These are phyloP conservation scores for Asarcornis scutulata DNA, from an alignment of 2,113 vertebrate species.

Conservation along the genomic window DNA sequence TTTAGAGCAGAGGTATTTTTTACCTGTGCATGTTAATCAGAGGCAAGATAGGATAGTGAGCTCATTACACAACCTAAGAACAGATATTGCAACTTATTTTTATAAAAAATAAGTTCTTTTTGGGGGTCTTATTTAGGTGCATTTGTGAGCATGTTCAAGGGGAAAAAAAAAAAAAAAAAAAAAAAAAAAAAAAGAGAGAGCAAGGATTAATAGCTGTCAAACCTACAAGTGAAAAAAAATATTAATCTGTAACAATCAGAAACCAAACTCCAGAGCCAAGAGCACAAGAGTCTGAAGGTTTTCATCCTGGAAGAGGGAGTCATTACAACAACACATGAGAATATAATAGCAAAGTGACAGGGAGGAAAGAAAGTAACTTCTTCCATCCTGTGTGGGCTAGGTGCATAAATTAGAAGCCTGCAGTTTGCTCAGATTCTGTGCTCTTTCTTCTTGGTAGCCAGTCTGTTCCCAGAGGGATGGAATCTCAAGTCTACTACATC, in stretches of 20 bases:
- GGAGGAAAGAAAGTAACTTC: background rate
- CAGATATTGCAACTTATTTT: background rate
- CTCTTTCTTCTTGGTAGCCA: background rate
- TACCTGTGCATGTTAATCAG: background rate
- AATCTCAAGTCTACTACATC: background rate
- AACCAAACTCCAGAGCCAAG: background rate
- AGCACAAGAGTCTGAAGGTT: background rate
- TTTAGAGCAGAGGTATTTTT: background rate
- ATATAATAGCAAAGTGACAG: background rate
- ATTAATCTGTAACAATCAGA: background rate
- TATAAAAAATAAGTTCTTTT: background rate
- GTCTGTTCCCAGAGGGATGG: background rate
- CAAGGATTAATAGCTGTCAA: background rate
- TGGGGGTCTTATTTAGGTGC: background rate
- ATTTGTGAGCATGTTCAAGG: background rate
- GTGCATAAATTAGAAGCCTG: background rate
- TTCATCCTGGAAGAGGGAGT: background rate
- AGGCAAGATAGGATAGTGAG: background rate
- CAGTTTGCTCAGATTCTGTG: background rate
- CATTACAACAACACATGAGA: background rate
- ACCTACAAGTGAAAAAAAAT: background rate
- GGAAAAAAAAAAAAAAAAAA: background rate
- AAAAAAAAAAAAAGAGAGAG: background rate
- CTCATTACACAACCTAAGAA: background rate
- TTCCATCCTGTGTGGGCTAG: background rate